Evolutionary conservation across 1,140 invertebrate genomes (phyloP), one percentile per base, ranked within the genome.

Genomic region (Bombus superbus): DNA sequence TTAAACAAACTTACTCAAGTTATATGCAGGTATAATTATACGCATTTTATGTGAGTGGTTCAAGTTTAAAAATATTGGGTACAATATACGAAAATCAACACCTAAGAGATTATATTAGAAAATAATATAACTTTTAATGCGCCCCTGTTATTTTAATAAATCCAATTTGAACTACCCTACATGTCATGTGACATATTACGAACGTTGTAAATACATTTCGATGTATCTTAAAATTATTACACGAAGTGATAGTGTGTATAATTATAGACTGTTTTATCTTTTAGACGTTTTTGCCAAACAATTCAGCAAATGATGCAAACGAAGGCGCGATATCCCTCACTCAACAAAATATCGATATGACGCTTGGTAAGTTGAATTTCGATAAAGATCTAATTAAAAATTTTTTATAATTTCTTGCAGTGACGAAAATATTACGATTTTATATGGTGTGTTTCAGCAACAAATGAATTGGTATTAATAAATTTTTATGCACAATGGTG

Each of bases 401-500:
- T 66, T 10, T 11, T 11, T 10, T 25, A 32, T 8, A 1, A 28
- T 38, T 3, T 74, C 32, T 44, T 57, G 1, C 9, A 38, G 25
- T 4, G 18, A 1, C 8, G 5, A 42, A 25, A 47, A 28, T 47
- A 44, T 74, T 22, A 11, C 9, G 10, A n/a, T 62, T 62, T 66
- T 3, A 38, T 76, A 62, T 68, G 18, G 28, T 77, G 18, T 10
- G 9, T 78, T 87, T 74, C 73, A 99, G 99, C 97, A 85, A 97
- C 97, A 77, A 98, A 98, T 96, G 98, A 99, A 96, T 95, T 99
- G 94, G 99, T 99, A 78, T 98, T 99, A 95, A 98, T 99, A 87
- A 99, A 99, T 95, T 99, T 99, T 95, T 99, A 99, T 96, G 99
- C 99, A 22, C 99, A 99, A 94, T 99, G 99, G 98, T 99, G 98